Evolutionary conservation across 2,797 vertebrate species (phyloP), one percentile per base, ranked within the genome.

Genomic region (Micromesistius poutassou): DNA sequence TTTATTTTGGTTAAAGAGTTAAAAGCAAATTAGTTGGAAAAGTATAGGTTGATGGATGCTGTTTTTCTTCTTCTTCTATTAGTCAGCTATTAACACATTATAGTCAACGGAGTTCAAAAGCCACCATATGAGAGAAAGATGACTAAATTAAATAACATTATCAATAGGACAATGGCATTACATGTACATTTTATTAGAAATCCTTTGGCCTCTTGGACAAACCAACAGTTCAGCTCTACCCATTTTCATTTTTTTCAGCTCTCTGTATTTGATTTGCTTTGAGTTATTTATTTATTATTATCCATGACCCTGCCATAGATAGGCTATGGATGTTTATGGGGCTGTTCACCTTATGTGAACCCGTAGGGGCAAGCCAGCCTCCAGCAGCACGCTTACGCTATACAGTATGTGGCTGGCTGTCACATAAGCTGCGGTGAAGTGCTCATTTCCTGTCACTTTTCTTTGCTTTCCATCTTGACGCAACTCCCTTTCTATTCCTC

Each of bases 391-490:
- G 6, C 55, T 8, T 55, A 25, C 55, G 0, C 55, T 62, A 62
- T 62, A 55, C 46, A 62, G 55, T 62, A 62, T 62, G 55, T 25
- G 55, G n/a, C 50, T 62, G 50, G 50, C 55, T 62, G 55, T 62
- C 22, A 62, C 55, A 62, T 62, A 62, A 25, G n/a, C 55, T 62
- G 55, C 2, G n/a, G 55, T 62, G 55, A 62, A 25, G 92, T 89
- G 89, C 89, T 91, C 86, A 90, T 89, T 90, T 93, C 90, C 87
- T 91, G 89, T 91, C 84, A 85, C 72, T 74, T 30, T 66, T 31
- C 72, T 73, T 72, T 50, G 10, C 74, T 30, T 62, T 62, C 22
- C 30, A 14, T 31, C 30, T 31, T 12, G 3, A 14, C 30, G 9
- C 28, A 35, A 7, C 72, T 28, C 68, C 22, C 31, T 31, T 30